Evolutionary conservation across 2,113 vertebrate species (phyloP), one percentile per base, ranked within the genome.

Genomic region (Planiliza haematocheilus): DNA sequence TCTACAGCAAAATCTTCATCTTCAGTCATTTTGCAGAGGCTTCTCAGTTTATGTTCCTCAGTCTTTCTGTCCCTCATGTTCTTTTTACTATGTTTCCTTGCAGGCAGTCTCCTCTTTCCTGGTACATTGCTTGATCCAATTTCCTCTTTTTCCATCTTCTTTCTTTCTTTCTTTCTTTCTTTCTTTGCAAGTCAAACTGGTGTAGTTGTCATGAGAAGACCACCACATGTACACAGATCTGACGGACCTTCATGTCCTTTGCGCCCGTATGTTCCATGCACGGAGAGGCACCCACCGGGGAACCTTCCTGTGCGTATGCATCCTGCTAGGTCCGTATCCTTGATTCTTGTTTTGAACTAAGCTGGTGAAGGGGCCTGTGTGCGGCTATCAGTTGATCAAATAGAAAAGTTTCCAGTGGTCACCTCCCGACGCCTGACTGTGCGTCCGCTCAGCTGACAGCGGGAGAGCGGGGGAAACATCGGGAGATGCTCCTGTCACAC

Each of bases 381-480:
- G 62, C 14, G 13, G 77, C 67, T 77, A 89, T 89, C 85, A 63
- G 76, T 68, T 79, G 83, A 91, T 88, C 80, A 88, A 91, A 91
- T 84, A 53, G 24, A 82, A 91, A 91, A 70, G 85, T 88, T 90
- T 89, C 83, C 90, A 86, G 81, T 81, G 74, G 89, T 89, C 80
- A 82, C 77, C 82, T 79, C 88, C 84, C 51, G 82, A 85, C 85
- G 81, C 82, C 87, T 76, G 77, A 59, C 87, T 83, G 86, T 21
- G 85, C 60, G 77, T 88, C 85, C 70, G 84, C 86, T 81, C 64
- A 10, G 76, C 70, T 74, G 79, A 58, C 81, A 86, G 87, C 84
- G 30, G 89, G 90, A 86, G 87, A 77, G 72, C 62, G 51, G 65
- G 80, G 86, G 73, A 88, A 88, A 90, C 88, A 86, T 89, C 74